Percentiles rank a stretch among this genome's conserved stretches.
phyloP scores from a whole-genome alignment of 2,888 invertebrate species.

The Steromphala cineraria region DNA sequence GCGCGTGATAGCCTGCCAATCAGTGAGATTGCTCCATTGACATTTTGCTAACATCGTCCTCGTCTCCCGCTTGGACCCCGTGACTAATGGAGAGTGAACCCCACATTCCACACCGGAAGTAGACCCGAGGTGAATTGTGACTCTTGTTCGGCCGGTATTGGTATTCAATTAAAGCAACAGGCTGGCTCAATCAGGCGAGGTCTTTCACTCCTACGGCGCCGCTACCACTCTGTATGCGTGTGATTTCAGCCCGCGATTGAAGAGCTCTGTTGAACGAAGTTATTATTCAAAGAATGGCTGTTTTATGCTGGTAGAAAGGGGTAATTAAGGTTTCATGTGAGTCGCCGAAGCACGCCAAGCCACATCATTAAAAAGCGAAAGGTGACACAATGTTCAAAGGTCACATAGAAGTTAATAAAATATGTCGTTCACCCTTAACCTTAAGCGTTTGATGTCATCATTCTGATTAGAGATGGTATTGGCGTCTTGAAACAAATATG shows the following conservation, averaged over 20 bases:
- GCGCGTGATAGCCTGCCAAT: constrained; percentile 8
- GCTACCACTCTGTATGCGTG: neutral
- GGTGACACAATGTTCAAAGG: too few species aligned
- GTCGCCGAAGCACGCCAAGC: neutral
- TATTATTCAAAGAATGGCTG: neutral
- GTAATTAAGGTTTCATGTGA: neutral
- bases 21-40: neutral
- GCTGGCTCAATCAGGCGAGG: neutral
- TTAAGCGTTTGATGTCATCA: too few species aligned
- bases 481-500: too few species aligned
- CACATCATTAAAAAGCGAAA: neutral
- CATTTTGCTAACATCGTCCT: neutral
- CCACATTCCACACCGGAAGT: neutral
- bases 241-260: neutral
- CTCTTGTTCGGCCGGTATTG: neutral
- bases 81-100: constrained; percentile 6
- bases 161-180: constrained; percentile 10
- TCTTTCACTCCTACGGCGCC: constrained; percentile 5
- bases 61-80: neutral
- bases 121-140: neutral
- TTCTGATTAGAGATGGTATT: too few species aligned
- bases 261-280: neutral
- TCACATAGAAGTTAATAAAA: too few species aligned
- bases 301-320: neutral
- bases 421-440: too few species aligned